Percentiles rank a stretch among this genome's conserved stretches.
These are phyloP conservation scores for Sapajus apella DNA, from an alignment of 2,113 vertebrate genomes.

Conservation along the genomic window DNA sequence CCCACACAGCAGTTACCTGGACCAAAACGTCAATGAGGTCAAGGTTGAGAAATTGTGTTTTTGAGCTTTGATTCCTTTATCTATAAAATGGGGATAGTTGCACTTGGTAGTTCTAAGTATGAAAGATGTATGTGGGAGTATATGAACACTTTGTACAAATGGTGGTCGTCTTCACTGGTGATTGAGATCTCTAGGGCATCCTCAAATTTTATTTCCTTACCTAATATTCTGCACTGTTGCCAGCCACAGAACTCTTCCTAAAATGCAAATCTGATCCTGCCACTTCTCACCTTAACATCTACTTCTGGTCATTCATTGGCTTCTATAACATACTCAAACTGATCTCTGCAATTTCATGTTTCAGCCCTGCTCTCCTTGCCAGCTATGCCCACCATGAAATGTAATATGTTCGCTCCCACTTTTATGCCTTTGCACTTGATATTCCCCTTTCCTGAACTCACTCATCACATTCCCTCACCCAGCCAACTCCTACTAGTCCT, in stretches of 20 bases:
- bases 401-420: neutral
- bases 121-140: neutral
- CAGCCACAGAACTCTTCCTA: neutral
- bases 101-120: neutral
- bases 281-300: neutral
- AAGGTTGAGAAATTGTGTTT: neutral
- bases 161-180: neutral
- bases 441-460: neutral
- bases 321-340: neutral
- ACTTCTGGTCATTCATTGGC: neutral
- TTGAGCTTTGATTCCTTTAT: rapidly evolving
- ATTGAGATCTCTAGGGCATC: neutral
- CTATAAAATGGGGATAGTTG: neutral
- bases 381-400: neutral
- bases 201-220: neutral
- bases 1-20: neutral
- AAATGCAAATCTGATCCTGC: neutral
- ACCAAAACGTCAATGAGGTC: neutral
- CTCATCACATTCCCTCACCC: neutral
- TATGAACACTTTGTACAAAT: rapidly evolving
- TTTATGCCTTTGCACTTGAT: neutral
- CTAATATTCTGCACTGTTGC: neutral
- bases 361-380: neutral
- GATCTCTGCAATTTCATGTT: neutral
- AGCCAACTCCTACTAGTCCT: neutral